Evolutionary conservation across 2,888 invertebrate genomes (phyloP).

Genomic region (Chrysotoxum bicinctum): DNA sequence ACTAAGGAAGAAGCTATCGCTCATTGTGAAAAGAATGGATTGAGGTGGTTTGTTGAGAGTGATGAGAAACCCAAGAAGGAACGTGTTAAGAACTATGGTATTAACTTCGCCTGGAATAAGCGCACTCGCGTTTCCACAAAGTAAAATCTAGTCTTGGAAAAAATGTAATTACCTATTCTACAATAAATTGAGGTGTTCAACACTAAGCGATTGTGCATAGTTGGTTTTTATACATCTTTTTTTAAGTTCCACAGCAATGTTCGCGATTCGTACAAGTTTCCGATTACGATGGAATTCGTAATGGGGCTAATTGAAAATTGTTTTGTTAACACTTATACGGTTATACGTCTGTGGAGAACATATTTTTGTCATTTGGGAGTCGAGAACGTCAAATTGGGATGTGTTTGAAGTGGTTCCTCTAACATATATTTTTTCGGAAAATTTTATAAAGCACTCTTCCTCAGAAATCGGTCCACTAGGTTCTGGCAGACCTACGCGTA

Average conservation of each 20-base stretch:
- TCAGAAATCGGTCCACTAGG: too few relatives aligned
- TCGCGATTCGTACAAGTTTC: too few relatives aligned
- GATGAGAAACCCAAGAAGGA: constrained; percentile 87
- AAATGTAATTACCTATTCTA: constrained; percentile 1
- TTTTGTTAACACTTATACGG: too few relatives aligned
- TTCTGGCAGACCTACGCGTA: too few relatives aligned
- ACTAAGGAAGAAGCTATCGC: constrained; percentile 93
- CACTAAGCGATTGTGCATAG: neutral
- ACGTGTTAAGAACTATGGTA: constrained; percentile 94
- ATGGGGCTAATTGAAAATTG: too few relatives aligned
- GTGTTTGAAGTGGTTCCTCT: too few relatives aligned
- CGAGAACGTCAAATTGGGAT: too few relatives aligned
- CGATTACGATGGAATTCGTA: too few relatives aligned
- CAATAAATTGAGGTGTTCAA: constrained; percentile 11
- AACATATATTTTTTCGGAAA: too few relatives aligned
- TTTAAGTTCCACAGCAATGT: neutral
- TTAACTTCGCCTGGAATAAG: constrained; percentile 98
- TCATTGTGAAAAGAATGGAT: constrained; percentile 97
- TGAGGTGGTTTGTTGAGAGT: constrained; percentile 92
- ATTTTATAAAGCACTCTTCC: too few relatives aligned
- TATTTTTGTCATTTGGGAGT: too few relatives aligned
- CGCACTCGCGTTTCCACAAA: constrained; percentile 97
- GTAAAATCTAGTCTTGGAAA: constrained; percentile 82
- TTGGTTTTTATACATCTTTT: neutral
- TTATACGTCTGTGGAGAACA: too few relatives aligned